Base-by-base conservation (phyloP, 2,888 invertebrate genomes). In the Deilephila porcellus region DNA sequence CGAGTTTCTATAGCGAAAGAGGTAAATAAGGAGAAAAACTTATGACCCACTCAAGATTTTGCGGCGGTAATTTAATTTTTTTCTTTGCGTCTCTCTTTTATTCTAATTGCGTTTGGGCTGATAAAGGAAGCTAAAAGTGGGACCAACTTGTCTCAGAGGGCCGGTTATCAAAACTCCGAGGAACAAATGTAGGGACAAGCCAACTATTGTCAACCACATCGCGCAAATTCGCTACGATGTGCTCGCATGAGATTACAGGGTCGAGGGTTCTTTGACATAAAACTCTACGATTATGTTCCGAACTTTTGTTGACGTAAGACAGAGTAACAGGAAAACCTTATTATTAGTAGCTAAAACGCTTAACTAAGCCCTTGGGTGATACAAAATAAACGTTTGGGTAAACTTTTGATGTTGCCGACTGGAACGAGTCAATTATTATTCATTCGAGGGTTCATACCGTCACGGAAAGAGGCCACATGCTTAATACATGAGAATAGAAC, bases 61-160 rank as follows among this genome's bases (percentile, higher is more conserved):
- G 75, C 73, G 74, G 78, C 75, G 74, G 75, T 79, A 78, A 84
- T 81, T 84, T 81, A 79, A 82, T 83, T 83, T 82, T 77, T 78
- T 80, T 77, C 72, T 76, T 71, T 80, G 75, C 79, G 76, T 79
- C 76, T 79, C 74, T 72, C 76, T 78, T 79, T 78, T 75, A 77
- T 81, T 75, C 75, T 77, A 81, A 81, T 81, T 74, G 73, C 70
- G 76, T 78, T 78, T 78, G 74, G 76, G 76, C 73, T 75, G 75
- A 72, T 71, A 77, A 77, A 74, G 75, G 56, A 79, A 76, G 77
- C 64, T 77, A 76, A 74, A 56, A 70, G 29, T 52, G 45, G 29
- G 5, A 60, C 59, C 45, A 45, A 14, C 11, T 56, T 52, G 45
- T 63, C 32, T n/a, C 45, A 52, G 52, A 52, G 45, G 67, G 52